Conservation (phyloP, 2,113 vertebrate species). For the Pituophis catenifer region DNA sequence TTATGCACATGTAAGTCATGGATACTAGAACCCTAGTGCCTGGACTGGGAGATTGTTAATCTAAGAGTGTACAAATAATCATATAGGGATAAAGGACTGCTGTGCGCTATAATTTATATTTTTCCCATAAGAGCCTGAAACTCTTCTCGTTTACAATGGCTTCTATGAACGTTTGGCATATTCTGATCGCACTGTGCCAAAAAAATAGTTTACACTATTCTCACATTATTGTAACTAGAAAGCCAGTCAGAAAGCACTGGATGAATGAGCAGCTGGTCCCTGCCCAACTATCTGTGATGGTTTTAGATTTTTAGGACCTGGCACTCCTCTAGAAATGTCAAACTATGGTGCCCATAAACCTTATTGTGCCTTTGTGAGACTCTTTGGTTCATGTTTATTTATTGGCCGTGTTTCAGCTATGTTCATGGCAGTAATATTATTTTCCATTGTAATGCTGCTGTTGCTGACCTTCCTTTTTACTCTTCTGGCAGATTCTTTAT, state of each 20-base stretch:
- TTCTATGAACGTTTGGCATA: background rate
- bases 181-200: background rate
- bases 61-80: background rate
- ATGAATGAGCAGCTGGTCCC: background rate
- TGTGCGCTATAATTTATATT: background rate
- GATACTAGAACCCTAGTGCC: background rate
- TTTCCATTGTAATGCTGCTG: background rate
- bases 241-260: background rate
- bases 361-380: background rate
- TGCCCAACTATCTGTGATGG: background rate
- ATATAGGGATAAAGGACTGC: background rate
- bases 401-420: background rate
- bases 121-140: background rate
- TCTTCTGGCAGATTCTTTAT: background rate
- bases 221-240: background rate
- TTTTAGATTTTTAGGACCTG: background rate
- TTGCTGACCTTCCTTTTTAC: background rate
- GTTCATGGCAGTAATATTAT: background rate
- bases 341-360: background rate
- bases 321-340: background rate
- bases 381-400: constrained; percentile 13
- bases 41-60: background rate
- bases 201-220: background rate
- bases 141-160: background rate
- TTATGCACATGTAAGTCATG: background rate